phyloP scores from a whole-genome alignment of 2,113 vertebrate species.

The Callaeas wilsoni region DNA sequence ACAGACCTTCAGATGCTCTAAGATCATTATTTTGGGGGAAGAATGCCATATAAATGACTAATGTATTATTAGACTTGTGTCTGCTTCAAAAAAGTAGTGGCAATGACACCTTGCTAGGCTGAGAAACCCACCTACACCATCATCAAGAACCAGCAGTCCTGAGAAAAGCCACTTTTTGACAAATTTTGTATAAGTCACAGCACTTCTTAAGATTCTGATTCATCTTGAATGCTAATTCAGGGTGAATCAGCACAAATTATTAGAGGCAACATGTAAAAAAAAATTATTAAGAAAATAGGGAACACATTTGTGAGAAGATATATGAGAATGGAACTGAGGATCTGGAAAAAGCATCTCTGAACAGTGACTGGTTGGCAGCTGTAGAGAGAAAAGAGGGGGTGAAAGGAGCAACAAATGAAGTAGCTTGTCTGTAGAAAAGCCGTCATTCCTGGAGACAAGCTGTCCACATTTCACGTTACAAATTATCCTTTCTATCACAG shows the following conservation, averaged over 20 bases:
- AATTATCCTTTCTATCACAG: neutral
- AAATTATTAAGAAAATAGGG: neutral
- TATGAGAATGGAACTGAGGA: neutral
- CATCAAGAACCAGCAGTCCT: neutral
- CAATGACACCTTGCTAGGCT: neutral
- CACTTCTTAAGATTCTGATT: neutral
- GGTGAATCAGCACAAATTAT: neutral
- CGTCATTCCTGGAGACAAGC: neutral
- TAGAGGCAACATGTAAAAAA: neutral
- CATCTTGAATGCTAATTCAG: neutral
- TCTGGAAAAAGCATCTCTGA: neutral
- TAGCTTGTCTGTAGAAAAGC: neutral
- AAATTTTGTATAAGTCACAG: neutral
- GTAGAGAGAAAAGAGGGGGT: neutral
- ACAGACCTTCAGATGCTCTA: neutral
- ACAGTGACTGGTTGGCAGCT: neutral
- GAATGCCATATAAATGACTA: neutral
- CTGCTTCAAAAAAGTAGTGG: neutral
- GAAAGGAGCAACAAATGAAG: neutral
- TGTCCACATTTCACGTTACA: accelerated
- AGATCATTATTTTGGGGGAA: neutral
- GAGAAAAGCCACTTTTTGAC: neutral
- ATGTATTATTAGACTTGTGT: neutral
- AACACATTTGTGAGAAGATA: neutral
- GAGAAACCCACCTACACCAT: neutral